phyloP scores from a whole-genome alignment of 1,140 invertebrate species.

The Triops cancriformis region DNA sequence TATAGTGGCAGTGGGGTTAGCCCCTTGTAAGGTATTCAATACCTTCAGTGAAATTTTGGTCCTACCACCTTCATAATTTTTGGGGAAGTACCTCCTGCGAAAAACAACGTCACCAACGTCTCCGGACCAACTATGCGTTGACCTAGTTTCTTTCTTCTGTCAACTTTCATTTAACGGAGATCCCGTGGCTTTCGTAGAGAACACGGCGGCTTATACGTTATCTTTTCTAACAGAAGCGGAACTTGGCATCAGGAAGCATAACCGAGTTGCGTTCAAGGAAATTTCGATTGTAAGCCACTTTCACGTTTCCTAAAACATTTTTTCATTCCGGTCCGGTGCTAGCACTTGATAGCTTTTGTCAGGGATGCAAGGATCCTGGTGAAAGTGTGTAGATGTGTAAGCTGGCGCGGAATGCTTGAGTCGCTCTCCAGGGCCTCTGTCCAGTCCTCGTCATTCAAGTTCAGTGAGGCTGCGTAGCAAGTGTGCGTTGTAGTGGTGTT shows the following conservation, averaged over 20 bases:
- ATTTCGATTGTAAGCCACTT: not conserved
- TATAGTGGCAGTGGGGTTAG: not conserved
- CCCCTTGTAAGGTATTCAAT: too few relatives aligned
- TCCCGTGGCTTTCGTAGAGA: not conserved
- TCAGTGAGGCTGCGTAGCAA: not conserved
- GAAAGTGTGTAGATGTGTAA: conserved; percentile 8
- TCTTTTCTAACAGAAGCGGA: not conserved
- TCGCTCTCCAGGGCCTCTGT: not conserved
- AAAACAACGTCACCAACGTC: too few relatives aligned
- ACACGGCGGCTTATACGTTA: not conserved
- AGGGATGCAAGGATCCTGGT: conserved; percentile 9
- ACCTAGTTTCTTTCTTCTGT: not conserved
- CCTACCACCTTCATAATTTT: too few relatives aligned
- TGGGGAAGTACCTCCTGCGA: too few relatives aligned
- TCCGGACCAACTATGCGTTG: not conserved
- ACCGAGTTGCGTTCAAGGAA: not conserved
- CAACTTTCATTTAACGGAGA: not conserved
- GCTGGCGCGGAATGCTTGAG: not conserved
- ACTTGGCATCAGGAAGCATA: not conserved
- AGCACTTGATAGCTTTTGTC: not conserved
- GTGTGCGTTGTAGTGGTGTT: not conserved
- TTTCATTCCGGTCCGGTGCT: not conserved
- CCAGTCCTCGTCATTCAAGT: not conserved
- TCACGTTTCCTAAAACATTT: conserved; percentile 1
- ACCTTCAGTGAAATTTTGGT: too few relatives aligned